Base-by-base conservation (phyloP, 1,140 invertebrate genomes). In the Scaptomyza graminum region DNA sequence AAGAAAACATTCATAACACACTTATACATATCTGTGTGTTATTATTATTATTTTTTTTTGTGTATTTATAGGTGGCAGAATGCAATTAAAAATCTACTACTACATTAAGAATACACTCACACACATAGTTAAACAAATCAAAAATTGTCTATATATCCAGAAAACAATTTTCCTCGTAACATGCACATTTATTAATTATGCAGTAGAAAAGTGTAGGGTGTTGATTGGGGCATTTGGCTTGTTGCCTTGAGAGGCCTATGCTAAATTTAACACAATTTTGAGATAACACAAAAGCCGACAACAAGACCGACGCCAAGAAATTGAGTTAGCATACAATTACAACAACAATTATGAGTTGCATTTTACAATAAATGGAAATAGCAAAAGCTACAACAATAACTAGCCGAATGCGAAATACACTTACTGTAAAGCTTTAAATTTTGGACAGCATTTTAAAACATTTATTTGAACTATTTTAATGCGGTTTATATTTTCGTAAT, bases 301-400 rank as follows among this genome's bases (percentile, higher is more conserved):
- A 68, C 51, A 68, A 56, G 37, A 76, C 66, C 62, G 47, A 1
- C 62, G 41, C 55, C 78, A 67, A 76, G 51, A 68, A 87, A 87
- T 87, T 76, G 82, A 87, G 83, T 87, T 87, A 82, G 78, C 73
- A 56, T 67, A 65, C 71, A 87, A 87, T 88, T 88, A 87, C 82
- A 87, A 88, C 82, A 87, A 88, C 64, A 76, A 84, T 84, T 79
- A 83, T 70, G 52, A 73, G 51, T 44, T 73, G 70, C 66, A 83
- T 82, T 82, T 73, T 78, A 78, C 82, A 87, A 78, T 61, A 59
- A 59, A 67, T 54, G 69, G 41, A 66, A 59, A 65, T 37, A 47
- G 31, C 12, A 55, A 63, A 13, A 73, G 37, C 18, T 50, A 46
- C 3, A 39, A 12, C 6, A 28, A 52, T n/a, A 15, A 2, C 16